These are phyloP conservation scores for Chloroclystis v-ata DNA, from an alignment of 2,888 invertebrate genomes.

Conservation along the genomic window DNA sequence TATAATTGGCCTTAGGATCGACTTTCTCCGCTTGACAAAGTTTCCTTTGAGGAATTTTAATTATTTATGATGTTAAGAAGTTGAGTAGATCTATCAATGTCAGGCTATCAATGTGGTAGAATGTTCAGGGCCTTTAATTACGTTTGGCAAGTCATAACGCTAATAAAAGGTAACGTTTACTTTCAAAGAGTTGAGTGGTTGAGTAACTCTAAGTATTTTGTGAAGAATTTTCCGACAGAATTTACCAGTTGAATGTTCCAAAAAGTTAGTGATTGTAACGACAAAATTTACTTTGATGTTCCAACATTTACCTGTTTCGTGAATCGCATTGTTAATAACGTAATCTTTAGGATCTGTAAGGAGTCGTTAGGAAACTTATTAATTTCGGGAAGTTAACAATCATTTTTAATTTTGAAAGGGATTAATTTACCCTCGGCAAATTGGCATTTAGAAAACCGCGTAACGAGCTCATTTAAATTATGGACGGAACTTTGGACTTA, in stretches of 20 bases:
- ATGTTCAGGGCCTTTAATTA: conserved; percentile 14
- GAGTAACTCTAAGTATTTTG: conserved; percentile 3
- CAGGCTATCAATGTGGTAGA: conserved; percentile 22
- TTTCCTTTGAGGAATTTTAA: conserved; percentile 45
- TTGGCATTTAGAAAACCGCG: conserved; percentile 33
- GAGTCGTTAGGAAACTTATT: neutral
- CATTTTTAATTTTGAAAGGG: conserved; percentile 16
- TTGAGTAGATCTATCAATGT: conserved; percentile 44
- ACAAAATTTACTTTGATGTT: conserved; percentile 3
- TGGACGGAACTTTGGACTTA: conserved; percentile 24
- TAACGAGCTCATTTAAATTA: conserved; percentile 33
- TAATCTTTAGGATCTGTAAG: conserved; percentile 1
- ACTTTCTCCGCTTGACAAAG: conserved; percentile 36
- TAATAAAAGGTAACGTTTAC: conserved; percentile 16
- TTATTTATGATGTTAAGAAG: conserved; percentile 46
- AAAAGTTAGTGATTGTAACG: conserved; percentile 5
- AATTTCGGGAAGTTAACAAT: conserved; percentile 1
- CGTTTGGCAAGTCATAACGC: conserved; percentile 16
- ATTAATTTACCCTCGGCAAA: conserved; percentile 28
- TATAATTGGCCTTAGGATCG: conserved; percentile 35
- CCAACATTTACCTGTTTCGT: neutral
- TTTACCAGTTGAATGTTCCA: conserved; percentile 7
- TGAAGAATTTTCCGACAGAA: conserved; percentile 5
- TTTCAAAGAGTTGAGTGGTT: conserved; percentile 13
- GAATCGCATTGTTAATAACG: neutral